These are phyloP conservation scores for Melitaea athalia DNA, from an alignment of 2,888 invertebrate genomes.

Conservation along the genomic window DNA sequence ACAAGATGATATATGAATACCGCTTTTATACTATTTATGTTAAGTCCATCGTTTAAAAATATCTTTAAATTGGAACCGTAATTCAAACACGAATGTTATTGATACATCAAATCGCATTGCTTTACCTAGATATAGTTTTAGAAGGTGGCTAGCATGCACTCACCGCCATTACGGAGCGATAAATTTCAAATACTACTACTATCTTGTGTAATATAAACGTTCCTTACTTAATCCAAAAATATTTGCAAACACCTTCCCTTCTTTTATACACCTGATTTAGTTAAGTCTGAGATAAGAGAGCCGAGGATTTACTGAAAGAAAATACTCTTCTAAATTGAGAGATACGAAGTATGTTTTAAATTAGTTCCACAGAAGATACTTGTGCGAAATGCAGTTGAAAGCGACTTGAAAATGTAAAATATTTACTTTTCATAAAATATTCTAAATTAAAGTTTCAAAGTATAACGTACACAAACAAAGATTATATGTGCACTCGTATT, in stretches of 20 bases:
- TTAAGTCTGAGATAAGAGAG: constrained; percentile 10
- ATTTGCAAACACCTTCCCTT: constrained; percentile 49
- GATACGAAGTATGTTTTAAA: constrained; percentile 5
- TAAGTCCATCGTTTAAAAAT: too few species aligned
- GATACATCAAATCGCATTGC: constrained; percentile 22
- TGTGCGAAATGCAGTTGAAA: constrained; percentile 1
- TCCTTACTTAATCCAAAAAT: constrained; percentile 70
- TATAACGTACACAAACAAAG: constrained; percentile 62
- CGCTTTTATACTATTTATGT: too few species aligned
- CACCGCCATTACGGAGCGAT: constrained; percentile 67
- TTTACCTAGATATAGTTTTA: constrained; percentile 46
- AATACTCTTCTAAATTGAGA: constrained; percentile 5
- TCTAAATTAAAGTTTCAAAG: constrained; percentile 7
- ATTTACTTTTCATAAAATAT: constrained; percentile 1
- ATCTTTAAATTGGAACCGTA: too few species aligned
- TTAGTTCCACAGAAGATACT: background rate
- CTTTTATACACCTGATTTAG: constrained; percentile 34
- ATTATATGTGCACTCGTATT: constrained; percentile 71
- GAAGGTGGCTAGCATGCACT: constrained; percentile 62
- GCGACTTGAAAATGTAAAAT: constrained; percentile 9
- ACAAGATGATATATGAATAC: too few species aligned
- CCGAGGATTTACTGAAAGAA: constrained; percentile 2
- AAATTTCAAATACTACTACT: constrained; percentile 71
- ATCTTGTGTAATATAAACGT: constrained; percentile 68
- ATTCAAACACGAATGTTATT: background rate